A percentile compares a stretch with the other conserved stretches of the same genome.
phyloP scores from a whole-genome alignment of 2,888 invertebrate species.

The Eretmocerus hayati region DNA sequence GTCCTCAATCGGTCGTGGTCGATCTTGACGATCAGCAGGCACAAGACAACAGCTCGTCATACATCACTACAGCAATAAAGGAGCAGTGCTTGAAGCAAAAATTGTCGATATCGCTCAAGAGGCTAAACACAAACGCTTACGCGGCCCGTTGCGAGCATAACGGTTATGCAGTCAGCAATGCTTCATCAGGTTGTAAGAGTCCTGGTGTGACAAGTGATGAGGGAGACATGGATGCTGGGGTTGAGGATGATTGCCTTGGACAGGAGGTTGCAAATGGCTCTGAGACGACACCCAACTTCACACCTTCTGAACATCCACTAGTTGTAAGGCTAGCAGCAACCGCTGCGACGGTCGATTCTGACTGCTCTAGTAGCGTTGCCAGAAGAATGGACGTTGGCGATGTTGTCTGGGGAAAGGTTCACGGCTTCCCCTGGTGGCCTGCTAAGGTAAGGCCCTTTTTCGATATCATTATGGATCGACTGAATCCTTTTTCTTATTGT shows the following conservation, averaged over 20 bases:
- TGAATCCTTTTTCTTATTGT: too few species aligned
- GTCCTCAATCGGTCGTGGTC: constrained; percentile 14
- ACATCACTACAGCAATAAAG: constrained; percentile 53
- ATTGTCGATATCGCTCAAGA: constrained; percentile 66
- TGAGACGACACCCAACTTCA: constrained; percentile 51
- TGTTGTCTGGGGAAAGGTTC: constrained; percentile 82
- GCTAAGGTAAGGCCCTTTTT: constrained; percentile 56
- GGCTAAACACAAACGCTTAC: constrained; percentile 64
- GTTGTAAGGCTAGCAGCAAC: constrained; percentile 51
- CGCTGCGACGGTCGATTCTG: constrained; percentile 51
- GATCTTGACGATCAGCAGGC: constrained; percentile 35
- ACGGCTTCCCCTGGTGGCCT: constrained; percentile 87
- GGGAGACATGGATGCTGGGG: constrained; percentile 26
- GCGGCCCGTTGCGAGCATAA: constrained; percentile 46
- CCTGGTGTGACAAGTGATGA: constrained; percentile 48
- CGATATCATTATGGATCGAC: too few species aligned
- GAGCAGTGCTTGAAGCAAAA: constrained; percentile 67
- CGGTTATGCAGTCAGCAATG: constrained; percentile 42
- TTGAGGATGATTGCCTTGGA: constrained; percentile 20
- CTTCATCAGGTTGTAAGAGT: constrained; percentile 49
- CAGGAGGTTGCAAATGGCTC: constrained; percentile 38
- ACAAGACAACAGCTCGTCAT: constrained; percentile 31
- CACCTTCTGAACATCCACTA: constrained; percentile 49
- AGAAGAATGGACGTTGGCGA: constrained; percentile 62
- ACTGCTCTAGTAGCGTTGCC: constrained; percentile 52